Conservation (phyloP, 1,140 invertebrate genomes). For the Caenorhabditis briggsae region DNA sequence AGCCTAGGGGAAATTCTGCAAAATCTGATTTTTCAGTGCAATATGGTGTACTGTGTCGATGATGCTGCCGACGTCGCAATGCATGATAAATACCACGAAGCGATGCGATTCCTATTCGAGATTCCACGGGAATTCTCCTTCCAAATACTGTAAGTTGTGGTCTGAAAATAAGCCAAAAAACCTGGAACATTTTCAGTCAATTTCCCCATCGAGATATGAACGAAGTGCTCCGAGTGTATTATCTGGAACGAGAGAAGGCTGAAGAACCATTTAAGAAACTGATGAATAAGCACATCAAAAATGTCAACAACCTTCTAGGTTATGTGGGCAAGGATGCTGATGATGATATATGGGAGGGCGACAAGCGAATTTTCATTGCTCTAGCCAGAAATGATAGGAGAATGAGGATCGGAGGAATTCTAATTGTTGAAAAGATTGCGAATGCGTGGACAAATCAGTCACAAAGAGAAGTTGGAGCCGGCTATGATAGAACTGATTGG, state of each 20-base stretch:
- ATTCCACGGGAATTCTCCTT: not conserved
- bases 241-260: not conserved
- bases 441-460: not conserved
- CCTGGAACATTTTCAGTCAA: not conserved
- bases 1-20: not conserved
- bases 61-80: not conserved
- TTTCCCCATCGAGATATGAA: not conserved
- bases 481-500: not conserved
- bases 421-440: slow-evolving; percentile 12
- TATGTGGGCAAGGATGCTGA: not conserved
- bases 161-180: not conserved
- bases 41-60: slow-evolving; percentile 32
- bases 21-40: not conserved
- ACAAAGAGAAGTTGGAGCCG: too few species aligned
- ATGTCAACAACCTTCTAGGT: not conserved
- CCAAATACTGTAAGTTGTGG: not conserved
- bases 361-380: not conserved
- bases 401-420: not conserved
- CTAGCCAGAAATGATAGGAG: not conserved
- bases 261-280: slow-evolving; percentile 2
- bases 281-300: not conserved
- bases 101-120: not conserved
- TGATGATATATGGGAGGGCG: not conserved
- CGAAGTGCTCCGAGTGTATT: not conserved
- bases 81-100: slow-evolving; percentile 5